phyloP scores from a whole-genome alignment of 2,113 vertebrate genomes.

The Emydocephalus ijimae region DNA sequence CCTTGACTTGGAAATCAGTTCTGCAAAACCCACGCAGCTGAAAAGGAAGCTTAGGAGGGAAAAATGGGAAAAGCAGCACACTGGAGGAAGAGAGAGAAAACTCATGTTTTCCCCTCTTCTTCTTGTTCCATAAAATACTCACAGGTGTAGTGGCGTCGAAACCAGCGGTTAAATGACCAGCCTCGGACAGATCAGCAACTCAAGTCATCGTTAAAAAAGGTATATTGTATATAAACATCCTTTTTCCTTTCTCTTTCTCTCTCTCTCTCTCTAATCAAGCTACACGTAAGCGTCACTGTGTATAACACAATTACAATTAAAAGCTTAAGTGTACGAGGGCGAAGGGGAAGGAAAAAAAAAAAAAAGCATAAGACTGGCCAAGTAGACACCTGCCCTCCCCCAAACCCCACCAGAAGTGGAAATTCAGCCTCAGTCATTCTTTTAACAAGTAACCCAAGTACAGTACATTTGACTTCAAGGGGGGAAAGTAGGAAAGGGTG shows the following conservation, averaged over 20 bases:
- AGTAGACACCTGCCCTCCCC: conserved; percentile 7
- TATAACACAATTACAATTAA: conserved; percentile 70
- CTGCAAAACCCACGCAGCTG: background rate
- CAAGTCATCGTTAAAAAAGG: conserved; percentile 68
- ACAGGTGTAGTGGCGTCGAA: conserved; percentile 52
- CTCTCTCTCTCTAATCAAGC: conserved; percentile 45
- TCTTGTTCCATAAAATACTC: conserved; percentile 39
- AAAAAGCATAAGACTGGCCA: conserved; percentile 65
- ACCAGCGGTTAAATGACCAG: conserved; percentile 62
- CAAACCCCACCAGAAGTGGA: conserved; percentile 48
- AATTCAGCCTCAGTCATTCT: conserved; percentile 68
- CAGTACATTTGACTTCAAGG: conserved; percentile 87
- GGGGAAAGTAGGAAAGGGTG: conserved; percentile 52
- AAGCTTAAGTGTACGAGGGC: conserved; percentile 66
- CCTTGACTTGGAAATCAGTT: background rate
- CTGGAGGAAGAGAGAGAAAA: background rate
- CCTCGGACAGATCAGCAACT: conserved; percentile 65
- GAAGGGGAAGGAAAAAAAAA: too few species aligned
- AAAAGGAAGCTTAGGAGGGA: background rate
- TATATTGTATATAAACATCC: conserved; percentile 67
- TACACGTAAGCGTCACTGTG: conserved; percentile 72
- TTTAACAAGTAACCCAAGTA: conserved; percentile 89
- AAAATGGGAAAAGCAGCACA: conserved; percentile 27
- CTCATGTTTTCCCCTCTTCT: background rate
- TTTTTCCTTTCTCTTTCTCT: conserved; percentile 40